Conservation (phyloP, 2,888 invertebrate species). For the Ischnura elegans region DNA sequence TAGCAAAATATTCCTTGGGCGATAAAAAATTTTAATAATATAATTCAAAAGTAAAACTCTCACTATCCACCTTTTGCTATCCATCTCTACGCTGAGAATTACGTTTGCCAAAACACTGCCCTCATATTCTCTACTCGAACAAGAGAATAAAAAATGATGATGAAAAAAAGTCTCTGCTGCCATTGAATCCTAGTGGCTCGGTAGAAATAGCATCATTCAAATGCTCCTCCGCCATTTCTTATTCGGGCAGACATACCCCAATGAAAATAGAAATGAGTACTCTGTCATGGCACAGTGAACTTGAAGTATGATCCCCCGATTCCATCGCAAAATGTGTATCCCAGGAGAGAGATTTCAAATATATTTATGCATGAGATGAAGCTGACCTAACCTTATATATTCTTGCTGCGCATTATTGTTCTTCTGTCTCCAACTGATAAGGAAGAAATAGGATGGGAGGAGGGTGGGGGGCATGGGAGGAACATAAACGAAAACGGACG, state of each 20-base stretch:
- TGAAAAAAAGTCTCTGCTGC: neutral
- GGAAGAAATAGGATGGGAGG: slow-evolving; percentile 23
- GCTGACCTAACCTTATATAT: slow-evolving; percentile 38
- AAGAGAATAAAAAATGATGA: too few species aligned
- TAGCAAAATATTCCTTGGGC: too few species aligned
- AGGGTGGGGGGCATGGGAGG: neutral
- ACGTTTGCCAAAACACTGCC: too few species aligned
- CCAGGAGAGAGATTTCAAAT: slow-evolving; percentile 5
- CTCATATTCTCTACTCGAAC: too few species aligned
- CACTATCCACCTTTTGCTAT: neutral
- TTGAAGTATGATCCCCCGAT: neutral
- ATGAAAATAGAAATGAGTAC: neutral
- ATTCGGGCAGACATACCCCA: neutral
- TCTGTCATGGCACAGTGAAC: slow-evolving; percentile 11
- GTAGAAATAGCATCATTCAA: neutral
- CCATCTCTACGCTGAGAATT: too few species aligned
- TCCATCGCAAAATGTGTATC: slow-evolving; percentile 10
- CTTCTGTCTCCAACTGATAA: slow-evolving; percentile 38
- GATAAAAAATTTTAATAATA: too few species aligned
- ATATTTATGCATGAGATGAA: slow-evolving; percentile 35
- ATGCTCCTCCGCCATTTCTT: neutral
- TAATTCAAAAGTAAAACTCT: too few species aligned
- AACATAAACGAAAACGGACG: neutral
- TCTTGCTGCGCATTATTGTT: slow-evolving; percentile 10
- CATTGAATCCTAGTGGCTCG: neutral